Percentiles rank a stretch among this genome's conserved stretches.
phyloP scores from a whole-genome alignment of 2,888 invertebrate species.

The Melanophora roralis region DNA sequence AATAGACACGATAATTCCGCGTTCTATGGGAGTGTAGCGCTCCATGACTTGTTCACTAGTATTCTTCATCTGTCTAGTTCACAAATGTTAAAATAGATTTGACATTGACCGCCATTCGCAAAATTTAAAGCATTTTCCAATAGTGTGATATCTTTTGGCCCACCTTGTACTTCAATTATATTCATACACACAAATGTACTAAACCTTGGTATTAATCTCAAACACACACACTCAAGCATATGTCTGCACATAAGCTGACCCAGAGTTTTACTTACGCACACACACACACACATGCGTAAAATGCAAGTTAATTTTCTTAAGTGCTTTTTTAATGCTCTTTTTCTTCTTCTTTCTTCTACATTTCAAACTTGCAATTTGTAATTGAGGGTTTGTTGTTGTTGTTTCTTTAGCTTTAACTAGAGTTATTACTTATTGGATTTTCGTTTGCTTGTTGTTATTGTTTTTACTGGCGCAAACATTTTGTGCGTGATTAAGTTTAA shows the following conservation, averaged over 20 bases:
- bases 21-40: too few species aligned
- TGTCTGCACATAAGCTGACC: background rate
- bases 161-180: too few species aligned
- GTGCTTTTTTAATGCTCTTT: constrained; percentile 22
- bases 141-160: too few species aligned
- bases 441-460: background rate
- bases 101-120: too few species aligned
- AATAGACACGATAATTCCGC: too few species aligned
- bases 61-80: too few species aligned
- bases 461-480: constrained; percentile 19
- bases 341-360: background rate
- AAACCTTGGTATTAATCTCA: background rate
- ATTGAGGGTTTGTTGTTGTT: background rate
- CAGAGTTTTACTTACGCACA: too few species aligned
- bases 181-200: background rate
- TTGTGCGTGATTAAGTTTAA: background rate
- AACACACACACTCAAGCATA: background rate
- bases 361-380: background rate
- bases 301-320: constrained; percentile 42
- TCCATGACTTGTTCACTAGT: too few species aligned
- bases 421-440: background rate
- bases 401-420: background rate
- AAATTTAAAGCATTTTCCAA: too few species aligned
- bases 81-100: too few species aligned
- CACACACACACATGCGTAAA: background rate